These are phyloP conservation scores for Drosophila ironensis DNA, from an alignment of 1,140 invertebrate genomes.

Conservation along the genomic window DNA sequence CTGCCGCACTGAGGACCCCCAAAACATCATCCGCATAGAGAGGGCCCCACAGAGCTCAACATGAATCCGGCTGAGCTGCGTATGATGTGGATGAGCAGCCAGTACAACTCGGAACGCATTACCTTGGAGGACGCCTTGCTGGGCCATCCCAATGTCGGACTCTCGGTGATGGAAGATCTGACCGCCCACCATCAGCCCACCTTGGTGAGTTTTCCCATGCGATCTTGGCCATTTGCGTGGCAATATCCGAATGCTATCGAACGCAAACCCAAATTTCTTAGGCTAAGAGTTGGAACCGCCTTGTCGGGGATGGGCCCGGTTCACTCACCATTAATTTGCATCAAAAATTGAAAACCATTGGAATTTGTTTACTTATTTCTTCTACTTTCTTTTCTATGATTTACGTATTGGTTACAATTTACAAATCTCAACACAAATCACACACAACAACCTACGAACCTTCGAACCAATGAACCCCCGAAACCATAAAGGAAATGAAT, in stretches of 20 bases:
- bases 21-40: background rate
- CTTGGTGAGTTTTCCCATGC: slow-evolving; percentile 80
- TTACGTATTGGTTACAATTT: slow-evolving; percentile 74
- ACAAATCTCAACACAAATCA: slow-evolving; percentile 51
- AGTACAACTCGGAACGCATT: slow-evolving; percentile 77
- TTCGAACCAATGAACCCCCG: slow-evolving; percentile 8
- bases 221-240: background rate
- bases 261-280: slow-evolving; percentile 64
- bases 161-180: slow-evolving; percentile 80
- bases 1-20: background rate
- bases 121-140: slow-evolving; percentile 71
- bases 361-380: slow-evolving; percentile 79
- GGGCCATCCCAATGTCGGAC: slow-evolving; percentile 67
- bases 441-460: slow-evolving; percentile 22
- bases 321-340: too few species aligned
- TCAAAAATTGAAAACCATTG: slow-evolving; percentile 57
- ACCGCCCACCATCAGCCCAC: slow-evolving; percentile 55
- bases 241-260: too few species aligned
- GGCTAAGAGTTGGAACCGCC: too few species aligned
- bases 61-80: slow-evolving; percentile 85
- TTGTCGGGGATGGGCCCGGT: slow-evolving; percentile 42
- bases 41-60: background rate
- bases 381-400: slow-evolving; percentile 81
- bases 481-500: slow-evolving; percentile 75
- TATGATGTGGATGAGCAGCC: slow-evolving; percentile 89